phyloP scores from a whole-genome alignment of 2,888 invertebrate species.

The Pseudococcus viburni region DNA sequence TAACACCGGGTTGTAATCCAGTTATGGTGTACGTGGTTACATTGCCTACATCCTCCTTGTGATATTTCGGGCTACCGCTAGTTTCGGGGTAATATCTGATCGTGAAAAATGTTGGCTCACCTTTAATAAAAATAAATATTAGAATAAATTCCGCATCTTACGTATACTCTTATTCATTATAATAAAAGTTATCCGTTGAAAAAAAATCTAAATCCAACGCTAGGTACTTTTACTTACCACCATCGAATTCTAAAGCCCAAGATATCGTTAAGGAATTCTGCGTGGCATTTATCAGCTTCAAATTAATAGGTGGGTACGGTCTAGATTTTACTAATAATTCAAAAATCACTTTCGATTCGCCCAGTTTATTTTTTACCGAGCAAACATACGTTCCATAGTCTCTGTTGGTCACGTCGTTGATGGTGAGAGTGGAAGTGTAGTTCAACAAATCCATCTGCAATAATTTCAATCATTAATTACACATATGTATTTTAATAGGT shows the following conservation, averaged over 20 bases:
- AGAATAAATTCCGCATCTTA: background rate
- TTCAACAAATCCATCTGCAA: conserved; percentile 80
- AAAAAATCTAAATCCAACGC: background rate
- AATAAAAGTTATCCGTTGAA: background rate
- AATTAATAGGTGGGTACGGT: conserved; percentile 82
- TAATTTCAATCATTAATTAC: conserved; percentile 19
- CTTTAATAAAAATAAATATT: conserved; percentile 71
- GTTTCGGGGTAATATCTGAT: conserved; percentile 76
- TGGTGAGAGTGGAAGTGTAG: conserved; percentile 84
- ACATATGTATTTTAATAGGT: background rate
- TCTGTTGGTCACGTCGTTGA: conserved; percentile 81
- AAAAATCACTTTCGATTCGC: conserved; percentile 36
- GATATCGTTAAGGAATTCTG: conserved; percentile 87
- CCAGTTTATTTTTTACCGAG: conserved; percentile 85
- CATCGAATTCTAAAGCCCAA: conserved; percentile 75
- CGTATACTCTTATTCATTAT: background rate
- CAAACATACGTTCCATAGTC: conserved; percentile 95
- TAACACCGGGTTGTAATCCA: conserved; percentile 84
- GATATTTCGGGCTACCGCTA: conserved; percentile 77
- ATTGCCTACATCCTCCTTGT: conserved; percentile 84
- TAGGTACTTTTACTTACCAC: conserved; percentile 34
- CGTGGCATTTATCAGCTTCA: conserved; percentile 86
- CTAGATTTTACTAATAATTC: conserved; percentile 85
- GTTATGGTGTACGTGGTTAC: conserved; percentile 78
- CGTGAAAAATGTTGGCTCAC: conserved; percentile 81